These are phyloP conservation scores for Eristalinus aeneus DNA, from an alignment of 2,888 invertebrate genomes.

Conservation along the genomic window DNA sequence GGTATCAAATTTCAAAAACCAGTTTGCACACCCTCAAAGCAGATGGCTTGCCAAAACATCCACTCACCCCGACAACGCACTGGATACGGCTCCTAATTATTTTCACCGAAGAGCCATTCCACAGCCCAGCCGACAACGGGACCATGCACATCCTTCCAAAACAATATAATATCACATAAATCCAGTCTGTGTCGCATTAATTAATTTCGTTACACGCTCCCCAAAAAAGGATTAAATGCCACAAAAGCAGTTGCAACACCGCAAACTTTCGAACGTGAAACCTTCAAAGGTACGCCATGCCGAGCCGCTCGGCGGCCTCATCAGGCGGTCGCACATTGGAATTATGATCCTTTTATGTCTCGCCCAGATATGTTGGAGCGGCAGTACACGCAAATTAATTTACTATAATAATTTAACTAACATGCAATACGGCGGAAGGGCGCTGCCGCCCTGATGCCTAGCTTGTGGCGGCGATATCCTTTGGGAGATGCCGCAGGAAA, in stretches of 20 bases:
- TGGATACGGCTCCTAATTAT: conserved; percentile 46
- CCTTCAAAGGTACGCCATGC: conserved; percentile 51
- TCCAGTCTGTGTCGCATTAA: conserved; percentile 79
- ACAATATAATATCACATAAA: conserved; percentile 75
- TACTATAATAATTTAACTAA: conserved; percentile 78
- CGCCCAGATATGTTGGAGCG: neutral
- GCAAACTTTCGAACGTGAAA: conserved; percentile 65
- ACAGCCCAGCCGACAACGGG: neutral
- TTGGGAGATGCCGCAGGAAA: conserved; percentile 63
- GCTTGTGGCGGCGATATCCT: conserved; percentile 39
- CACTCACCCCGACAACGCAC: neutral
- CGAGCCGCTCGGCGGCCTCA: conserved; percentile 19
- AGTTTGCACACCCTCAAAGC: conserved; percentile 36
- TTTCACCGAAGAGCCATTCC: conserved; percentile 24
- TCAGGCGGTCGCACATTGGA: conserved; percentile 68
- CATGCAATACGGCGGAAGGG: conserved; percentile 73
- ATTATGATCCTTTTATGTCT: conserved; percentile 69
- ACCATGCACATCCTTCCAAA: conserved; percentile 30
- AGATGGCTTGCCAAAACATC: conserved; percentile 1
- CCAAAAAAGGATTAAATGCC: conserved; percentile 77
- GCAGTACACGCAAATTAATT: conserved; percentile 76
- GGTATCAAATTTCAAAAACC: conserved; percentile 52
- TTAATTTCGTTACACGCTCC: conserved; percentile 78
- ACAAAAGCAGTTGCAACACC: conserved; percentile 73
- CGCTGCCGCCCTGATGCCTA: conserved; percentile 69